Conservation (phyloP, 1,140 invertebrate genomes). For the Anastrepha obliqua region DNA sequence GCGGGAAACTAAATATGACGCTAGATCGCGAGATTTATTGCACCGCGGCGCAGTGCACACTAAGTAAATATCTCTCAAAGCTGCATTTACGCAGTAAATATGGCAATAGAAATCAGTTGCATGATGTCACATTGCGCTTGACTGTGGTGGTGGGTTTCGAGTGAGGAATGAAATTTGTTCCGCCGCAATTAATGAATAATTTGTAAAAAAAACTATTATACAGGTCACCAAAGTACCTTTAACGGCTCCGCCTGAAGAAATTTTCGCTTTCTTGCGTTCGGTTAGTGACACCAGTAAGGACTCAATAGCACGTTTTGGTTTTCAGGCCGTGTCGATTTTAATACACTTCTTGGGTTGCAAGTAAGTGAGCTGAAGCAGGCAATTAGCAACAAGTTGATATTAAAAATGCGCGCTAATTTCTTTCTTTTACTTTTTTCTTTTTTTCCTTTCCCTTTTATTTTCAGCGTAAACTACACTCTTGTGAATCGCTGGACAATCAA, state of each 20-base stretch:
- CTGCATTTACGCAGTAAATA: conserved; percentile 60
- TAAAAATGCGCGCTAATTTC: no score
- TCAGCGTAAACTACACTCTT: not conserved
- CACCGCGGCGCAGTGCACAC: conserved; percentile 54
- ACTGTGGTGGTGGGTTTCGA: conserved; percentile 62
- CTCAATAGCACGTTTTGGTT: conserved; percentile 60
- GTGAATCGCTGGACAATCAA: conserved; percentile 66
- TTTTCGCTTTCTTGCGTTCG: conserved; percentile 35
- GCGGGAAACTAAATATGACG: conserved; percentile 65
- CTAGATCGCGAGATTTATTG: conserved; percentile 64
- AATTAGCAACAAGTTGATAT: not conserved
- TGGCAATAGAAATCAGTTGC: conserved; percentile 64
- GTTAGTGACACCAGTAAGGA: conserved; percentile 44
- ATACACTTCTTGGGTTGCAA: conserved; percentile 64
- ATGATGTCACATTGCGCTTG: conserved; percentile 62
- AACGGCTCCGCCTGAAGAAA: not conserved
- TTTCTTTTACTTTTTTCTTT: not conserved
- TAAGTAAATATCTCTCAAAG: conserved; percentile 63
- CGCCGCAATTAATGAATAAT: not conserved
- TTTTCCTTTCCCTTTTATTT: not conserved
- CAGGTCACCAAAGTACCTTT: conserved; percentile 48
- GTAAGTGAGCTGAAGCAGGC: conserved; percentile 55
- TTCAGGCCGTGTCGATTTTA: conserved; percentile 59
- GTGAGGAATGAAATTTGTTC: not conserved
- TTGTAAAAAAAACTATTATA: not conserved